Conservation (phyloP, 2,113 vertebrate genomes). For the Bubo bubo region DNA sequence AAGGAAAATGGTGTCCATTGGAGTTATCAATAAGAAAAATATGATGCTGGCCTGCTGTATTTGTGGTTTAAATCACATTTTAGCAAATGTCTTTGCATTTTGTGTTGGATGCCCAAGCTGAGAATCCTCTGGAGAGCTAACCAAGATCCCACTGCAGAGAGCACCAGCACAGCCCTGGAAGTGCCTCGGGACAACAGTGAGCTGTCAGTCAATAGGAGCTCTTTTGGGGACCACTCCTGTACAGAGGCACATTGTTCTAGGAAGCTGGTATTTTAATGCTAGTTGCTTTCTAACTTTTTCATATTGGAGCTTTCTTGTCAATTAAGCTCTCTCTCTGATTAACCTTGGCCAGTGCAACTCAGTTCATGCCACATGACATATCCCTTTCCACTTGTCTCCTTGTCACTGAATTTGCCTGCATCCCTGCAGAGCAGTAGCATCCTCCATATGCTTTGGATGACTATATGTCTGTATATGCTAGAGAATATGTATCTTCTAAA, state of each 20-base stretch:
- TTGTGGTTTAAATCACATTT: not conserved
- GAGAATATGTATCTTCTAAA: not conserved
- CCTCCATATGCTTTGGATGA: not conserved
- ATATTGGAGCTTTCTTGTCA: not conserved
- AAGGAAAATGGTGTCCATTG: not conserved
- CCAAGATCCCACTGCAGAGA: not conserved
- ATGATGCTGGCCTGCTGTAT: not conserved
- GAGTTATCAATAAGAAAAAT: not conserved
- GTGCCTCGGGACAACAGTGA: not conserved
- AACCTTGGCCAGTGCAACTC: not conserved
- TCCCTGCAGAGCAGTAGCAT: not conserved
- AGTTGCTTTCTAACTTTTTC: not conserved
- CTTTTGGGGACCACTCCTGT: rapidly evolving
- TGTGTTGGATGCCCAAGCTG: not conserved
- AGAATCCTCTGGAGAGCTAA: not conserved
- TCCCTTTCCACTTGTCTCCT: not conserved
- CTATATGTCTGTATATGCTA: not conserved
- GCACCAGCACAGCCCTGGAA: not conserved
- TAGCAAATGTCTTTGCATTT: not conserved
- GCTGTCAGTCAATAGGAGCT: not conserved
- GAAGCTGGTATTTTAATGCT: not conserved
- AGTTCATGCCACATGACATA: not conserved
- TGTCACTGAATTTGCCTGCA: not conserved
- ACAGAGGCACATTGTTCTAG: not conserved
- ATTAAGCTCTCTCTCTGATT: not conserved